Evolutionary conservation across 2,113 vertebrate genomes (phyloP), one percentile per base, ranked within the genome.

Genomic region (Podilymbus podiceps): DNA sequence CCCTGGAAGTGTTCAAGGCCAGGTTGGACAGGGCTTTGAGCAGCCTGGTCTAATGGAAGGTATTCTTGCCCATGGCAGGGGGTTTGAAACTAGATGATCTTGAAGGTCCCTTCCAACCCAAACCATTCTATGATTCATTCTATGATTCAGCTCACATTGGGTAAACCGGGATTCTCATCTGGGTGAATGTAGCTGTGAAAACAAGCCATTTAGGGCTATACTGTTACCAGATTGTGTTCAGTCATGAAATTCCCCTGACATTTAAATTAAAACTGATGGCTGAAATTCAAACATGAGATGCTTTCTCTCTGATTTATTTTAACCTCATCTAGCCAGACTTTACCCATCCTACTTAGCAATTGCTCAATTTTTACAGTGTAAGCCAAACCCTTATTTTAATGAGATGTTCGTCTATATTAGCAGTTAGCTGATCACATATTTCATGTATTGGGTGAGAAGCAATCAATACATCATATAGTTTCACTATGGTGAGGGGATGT

Each of bases 391-490:
- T 78, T 77, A 67, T 76, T 95, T 91, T 92, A 89, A 91, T 85
- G 35, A 82, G 44, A 25, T 60, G 30, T 56, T 93, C 79, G 73
- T 74, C 52, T 82, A 18, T 35, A 75, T 85, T 64, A 93, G 27
- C 56, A 78, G 89, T 95, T 94, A 81, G 42, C 38, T 91, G 64
- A 91, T 94, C 66, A 47, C 42, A 52, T 66, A 50, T 85, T 91
- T 93, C 53, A 82, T n/a, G 9, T 82, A 38, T 9, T 63, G 79
- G 8, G 8, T 88, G 52, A 88, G 38, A 2, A 85, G 14, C 47
- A 81, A 40, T 94, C 92, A 78, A 59, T 91, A 42, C 23, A 87
- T 95, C 66, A 67, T 79, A 50, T 56, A 69, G 22, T 89, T 91
- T 89, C 60, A 52, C 28, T 67, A 8, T 42, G 30, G n/a, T 47